These are phyloP conservation scores for Zeuzera pyrina DNA, from an alignment of 2,888 invertebrate species.

Conservation along the genomic window DNA sequence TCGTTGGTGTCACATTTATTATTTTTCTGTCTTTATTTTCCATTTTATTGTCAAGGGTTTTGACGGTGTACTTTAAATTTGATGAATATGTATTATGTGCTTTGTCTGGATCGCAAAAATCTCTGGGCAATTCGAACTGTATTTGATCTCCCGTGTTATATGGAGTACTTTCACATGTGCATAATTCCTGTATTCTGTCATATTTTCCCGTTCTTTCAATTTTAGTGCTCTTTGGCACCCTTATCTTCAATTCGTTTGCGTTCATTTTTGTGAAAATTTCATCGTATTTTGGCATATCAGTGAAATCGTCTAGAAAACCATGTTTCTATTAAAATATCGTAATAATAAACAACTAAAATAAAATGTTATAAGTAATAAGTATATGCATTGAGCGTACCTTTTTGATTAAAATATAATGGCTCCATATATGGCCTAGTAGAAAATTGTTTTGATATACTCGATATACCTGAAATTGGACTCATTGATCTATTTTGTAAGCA, in stretches of 20 bases:
- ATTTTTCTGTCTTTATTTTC: constrained; percentile 28
- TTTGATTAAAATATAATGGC: constrained; percentile 11
- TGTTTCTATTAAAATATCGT: neutral
- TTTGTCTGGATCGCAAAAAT: constrained; percentile 31
- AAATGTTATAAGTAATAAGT: neutral
- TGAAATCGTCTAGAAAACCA: neutral
- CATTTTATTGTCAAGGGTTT: constrained; percentile 30
- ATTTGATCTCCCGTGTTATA: constrained; percentile 59
- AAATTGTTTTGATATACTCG: constrained; percentile 26
- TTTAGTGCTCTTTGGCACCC: constrained; percentile 54
- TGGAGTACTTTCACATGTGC: constrained; percentile 46
- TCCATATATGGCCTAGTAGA: constrained; percentile 12
- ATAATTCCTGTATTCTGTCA: constrained; percentile 54
- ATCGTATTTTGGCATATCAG: constrained; percentile 37
- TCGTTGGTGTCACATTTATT: constrained; percentile 54
- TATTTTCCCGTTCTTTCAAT: constrained; percentile 49
- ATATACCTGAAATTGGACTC: constrained; percentile 35
- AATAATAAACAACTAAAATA: neutral
- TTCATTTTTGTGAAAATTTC: constrained; percentile 65
- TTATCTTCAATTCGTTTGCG: constrained; percentile 55
- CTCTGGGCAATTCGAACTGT: constrained; percentile 52
- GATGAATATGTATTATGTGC: constrained; percentile 37
- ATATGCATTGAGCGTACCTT: no score
- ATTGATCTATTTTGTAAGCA: constrained; percentile 18
- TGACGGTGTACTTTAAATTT: constrained; percentile 50